These are phyloP conservation scores for Toxotes chatareus DNA, from an alignment of 2,113 vertebrate genomes.

Conservation along the genomic window DNA sequence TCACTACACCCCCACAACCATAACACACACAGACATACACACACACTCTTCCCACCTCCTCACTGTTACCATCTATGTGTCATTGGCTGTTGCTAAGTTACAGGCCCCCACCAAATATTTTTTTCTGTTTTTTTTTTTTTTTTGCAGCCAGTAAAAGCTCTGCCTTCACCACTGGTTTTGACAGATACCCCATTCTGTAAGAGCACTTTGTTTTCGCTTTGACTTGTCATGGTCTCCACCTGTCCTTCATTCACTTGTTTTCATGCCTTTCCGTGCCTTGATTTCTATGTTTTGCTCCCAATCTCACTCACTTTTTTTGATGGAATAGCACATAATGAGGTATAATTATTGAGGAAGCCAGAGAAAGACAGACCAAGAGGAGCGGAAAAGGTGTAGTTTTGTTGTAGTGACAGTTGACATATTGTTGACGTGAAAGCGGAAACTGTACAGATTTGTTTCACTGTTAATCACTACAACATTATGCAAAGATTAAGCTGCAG, in stretches of 20 bases:
- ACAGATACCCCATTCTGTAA: constrained; percentile 53
- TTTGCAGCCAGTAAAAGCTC: constrained; percentile 57
- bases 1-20: constrained; percentile 72
- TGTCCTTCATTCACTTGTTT: constrained; percentile 16
- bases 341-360: constrained; percentile 5
- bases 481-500: constrained; percentile 15
- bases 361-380: background rate
- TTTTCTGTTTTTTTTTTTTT: constrained; percentile 48
- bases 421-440: constrained; percentile 1
- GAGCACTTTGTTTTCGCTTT: constrained; percentile 58
- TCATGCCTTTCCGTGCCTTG: background rate
- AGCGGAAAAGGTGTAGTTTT: background rate
- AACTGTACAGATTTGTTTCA: constrained; percentile 23
- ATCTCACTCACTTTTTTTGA: background rate
- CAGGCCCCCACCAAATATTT: constrained; percentile 68
- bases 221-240: constrained; percentile 4
- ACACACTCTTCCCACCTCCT: constrained; percentile 73
- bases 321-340: background rate
- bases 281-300: background rate
- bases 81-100: constrained; percentile 82
- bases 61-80: constrained; percentile 74
- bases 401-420: constrained; percentile 21
- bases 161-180: constrained; percentile 52
- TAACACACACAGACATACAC: constrained; percentile 59
- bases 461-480: constrained; percentile 18